Conservation (phyloP, 2,888 invertebrate genomes). For the Metellina segmentata region DNA sequence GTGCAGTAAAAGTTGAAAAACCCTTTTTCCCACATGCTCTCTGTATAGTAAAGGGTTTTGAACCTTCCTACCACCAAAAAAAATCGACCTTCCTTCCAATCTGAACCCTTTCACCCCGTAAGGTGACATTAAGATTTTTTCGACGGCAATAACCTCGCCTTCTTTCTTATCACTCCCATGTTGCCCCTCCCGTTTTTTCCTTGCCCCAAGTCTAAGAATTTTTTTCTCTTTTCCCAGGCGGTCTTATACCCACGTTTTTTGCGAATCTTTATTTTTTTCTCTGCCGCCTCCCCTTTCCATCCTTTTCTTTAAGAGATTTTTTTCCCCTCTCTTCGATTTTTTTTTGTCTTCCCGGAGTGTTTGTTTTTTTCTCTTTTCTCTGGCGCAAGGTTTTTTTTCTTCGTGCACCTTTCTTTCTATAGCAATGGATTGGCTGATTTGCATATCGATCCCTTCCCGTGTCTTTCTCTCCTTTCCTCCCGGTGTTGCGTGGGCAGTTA, state of each 20-base stretch:
- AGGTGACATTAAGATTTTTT: conserved; percentile 74
- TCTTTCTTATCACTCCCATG: conserved; percentile 22
- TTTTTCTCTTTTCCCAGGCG: conserved; percentile 68
- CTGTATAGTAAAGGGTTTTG: conserved; percentile 51
- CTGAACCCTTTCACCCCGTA: conserved; percentile 73
- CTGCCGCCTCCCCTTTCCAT: conserved; percentile 12
- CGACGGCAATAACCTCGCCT: conserved; percentile 58
- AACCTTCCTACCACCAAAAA: conserved; percentile 41
- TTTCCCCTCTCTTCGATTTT: conserved; percentile 45
- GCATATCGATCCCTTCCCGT: conserved; percentile 63
- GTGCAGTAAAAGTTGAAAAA: conserved; percentile 9
- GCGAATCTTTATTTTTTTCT: conserved; percentile 4
- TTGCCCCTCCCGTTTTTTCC: conserved; percentile 21
- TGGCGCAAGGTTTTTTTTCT: background rate
- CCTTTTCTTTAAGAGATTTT: conserved; percentile 38
- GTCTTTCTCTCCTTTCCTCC: background rate
- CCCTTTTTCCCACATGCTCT: conserved; percentile 51
- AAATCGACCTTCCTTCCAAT: conserved; percentile 62
- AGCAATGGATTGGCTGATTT: conserved; percentile 73
- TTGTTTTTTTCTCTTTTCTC: conserved; percentile 38
- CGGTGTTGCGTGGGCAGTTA: conserved; percentile 55
- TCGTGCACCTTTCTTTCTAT: conserved; percentile 70
- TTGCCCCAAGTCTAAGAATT: background rate
- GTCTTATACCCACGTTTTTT: conserved; percentile 73
- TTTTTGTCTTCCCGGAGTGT: conserved; percentile 11